A percentile compares a stretch with the other conserved stretches of the same genome.
Evolutionary conservation across 2,113 vertebrate species (phyloP).

Genomic region (Hyaena hyaena): DNA sequence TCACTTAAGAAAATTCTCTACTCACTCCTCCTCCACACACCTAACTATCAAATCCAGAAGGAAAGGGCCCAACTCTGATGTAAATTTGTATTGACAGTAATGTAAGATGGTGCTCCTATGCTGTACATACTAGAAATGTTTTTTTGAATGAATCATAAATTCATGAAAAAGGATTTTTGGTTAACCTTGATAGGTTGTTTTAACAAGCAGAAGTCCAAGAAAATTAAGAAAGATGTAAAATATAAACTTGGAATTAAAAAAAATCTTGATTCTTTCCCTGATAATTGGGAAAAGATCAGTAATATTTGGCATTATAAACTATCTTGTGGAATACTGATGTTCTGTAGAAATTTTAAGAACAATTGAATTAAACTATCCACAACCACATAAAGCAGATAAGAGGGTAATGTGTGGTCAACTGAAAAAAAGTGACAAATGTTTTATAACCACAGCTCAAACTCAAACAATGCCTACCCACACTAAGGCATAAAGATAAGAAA

Average conservation of each 20-base stretch:
- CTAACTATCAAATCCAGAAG: not conserved
- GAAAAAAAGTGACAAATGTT: not conserved
- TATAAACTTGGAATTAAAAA: slow-evolving; percentile 29
- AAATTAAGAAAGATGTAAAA: not conserved
- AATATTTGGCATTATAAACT: not conserved
- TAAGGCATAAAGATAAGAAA: not conserved
- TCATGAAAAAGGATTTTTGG: not conserved
- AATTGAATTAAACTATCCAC: not conserved
- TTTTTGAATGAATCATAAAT: not conserved
- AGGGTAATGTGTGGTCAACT: not conserved
- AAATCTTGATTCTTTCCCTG: not conserved
- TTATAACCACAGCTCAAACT: not conserved
- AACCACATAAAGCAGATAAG: not conserved
- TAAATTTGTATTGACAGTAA: not conserved
- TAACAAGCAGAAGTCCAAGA: not conserved
- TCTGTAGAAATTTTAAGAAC: not conserved
- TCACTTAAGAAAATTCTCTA: not conserved
- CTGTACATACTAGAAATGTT: not conserved
- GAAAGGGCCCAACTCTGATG: not conserved
- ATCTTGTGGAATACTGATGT: not conserved
- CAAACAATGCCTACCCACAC: not conserved
- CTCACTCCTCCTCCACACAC: not conserved
- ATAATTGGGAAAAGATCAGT: not conserved
- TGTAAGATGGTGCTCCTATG: accelerated
- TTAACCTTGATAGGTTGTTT: not conserved